phyloP scores from a whole-genome alignment of 1,140 invertebrate species.

The Drosophila mayri region DNA sequence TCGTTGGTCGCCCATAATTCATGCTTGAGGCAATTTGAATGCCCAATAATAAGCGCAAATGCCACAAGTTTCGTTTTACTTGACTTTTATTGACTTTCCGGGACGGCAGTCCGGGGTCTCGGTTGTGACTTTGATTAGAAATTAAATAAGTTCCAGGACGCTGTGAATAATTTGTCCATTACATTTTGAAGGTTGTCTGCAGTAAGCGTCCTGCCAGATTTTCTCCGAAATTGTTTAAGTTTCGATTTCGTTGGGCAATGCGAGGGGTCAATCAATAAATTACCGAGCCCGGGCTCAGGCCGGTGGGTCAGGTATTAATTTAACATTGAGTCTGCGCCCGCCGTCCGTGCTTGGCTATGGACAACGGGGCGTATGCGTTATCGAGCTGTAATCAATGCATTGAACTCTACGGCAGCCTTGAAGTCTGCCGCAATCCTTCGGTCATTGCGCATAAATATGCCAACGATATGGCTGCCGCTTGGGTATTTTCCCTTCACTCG shows the following conservation, averaged over 20 bases:
- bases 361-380: slow-evolving; percentile 48
- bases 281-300: slow-evolving; percentile 39
- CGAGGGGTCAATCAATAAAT: slow-evolving; percentile 65
- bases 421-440: slow-evolving; percentile 26
- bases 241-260: slow-evolving; percentile 13
- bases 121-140: slow-evolving; percentile 75
- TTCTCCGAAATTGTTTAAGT: slow-evolving; percentile 49
- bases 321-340: slow-evolving; percentile 44
- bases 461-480: slow-evolving; percentile 45
- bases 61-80: slow-evolving; percentile 62
- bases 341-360: slow-evolving; percentile 7
- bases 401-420: slow-evolving; percentile 50
- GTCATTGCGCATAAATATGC: slow-evolving; percentile 59
- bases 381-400: slow-evolving; percentile 65
- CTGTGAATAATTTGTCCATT: slow-evolving; percentile 32
- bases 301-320: slow-evolving; percentile 51
- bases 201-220: neutral
- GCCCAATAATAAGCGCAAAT: slow-evolving; percentile 75
- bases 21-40: slow-evolving; percentile 81
- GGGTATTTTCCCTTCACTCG: slow-evolving; percentile 17
- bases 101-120: slow-evolving; percentile 23
- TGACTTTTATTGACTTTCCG: slow-evolving; percentile 74
- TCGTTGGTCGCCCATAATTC: slow-evolving; percentile 71
- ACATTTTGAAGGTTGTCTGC: slow-evolving; percentile 43
- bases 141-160: slow-evolving; percentile 66